Percentiles rank a stretch among this genome's conserved stretches.
Conservation (phyloP, 2,888 invertebrate species). For the Cryptocephalus primarius region DNA sequence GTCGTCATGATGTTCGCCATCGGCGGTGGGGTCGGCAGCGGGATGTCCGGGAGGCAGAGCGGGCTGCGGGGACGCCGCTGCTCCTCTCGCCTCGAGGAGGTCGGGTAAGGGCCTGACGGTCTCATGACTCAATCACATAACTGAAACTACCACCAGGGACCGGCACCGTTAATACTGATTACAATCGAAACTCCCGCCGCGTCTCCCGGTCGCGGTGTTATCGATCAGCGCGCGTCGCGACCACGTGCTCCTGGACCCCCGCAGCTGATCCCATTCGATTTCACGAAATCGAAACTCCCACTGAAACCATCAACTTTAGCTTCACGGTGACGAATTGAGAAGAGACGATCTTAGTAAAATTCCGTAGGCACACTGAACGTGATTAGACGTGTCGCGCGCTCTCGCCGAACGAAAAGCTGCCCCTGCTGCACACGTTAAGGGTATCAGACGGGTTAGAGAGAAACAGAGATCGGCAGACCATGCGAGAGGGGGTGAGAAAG, state of each 20-base stretch:
- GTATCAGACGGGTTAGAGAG: conserved; percentile 5
- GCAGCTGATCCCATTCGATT: too few relatives aligned
- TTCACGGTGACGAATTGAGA: neutral
- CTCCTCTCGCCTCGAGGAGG: conserved; percentile 3
- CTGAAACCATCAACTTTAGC: too few relatives aligned
- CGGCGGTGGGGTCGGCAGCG: conserved; percentile 34
- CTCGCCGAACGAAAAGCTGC: conserved; percentile 27
- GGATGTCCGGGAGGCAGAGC: conserved; percentile 29
- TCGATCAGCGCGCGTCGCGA: too few relatives aligned
- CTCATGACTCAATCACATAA: neutral
- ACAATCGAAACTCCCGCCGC: too few relatives aligned
- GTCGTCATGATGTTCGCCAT: conserved; percentile 36
- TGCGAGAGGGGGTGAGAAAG: too few relatives aligned
- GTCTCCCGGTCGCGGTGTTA: too few relatives aligned
- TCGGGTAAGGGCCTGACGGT: neutral
- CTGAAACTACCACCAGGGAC: neutral
- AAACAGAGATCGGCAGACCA: conserved; percentile 1
- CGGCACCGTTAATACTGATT: neutral
- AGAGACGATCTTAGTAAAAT: conserved; percentile 24
- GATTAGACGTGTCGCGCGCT: conserved; percentile 28
- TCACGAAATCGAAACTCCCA: too few relatives aligned
- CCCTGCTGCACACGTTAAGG: conserved; percentile 19
- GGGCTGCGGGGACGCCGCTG: conserved; percentile 11
- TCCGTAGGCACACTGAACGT: conserved; percentile 29
- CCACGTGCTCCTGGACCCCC: too few relatives aligned